Evolutionary conservation across 2,888 invertebrate genomes (phyloP).

Genomic region (Dorcus parallelipipedus): DNA sequence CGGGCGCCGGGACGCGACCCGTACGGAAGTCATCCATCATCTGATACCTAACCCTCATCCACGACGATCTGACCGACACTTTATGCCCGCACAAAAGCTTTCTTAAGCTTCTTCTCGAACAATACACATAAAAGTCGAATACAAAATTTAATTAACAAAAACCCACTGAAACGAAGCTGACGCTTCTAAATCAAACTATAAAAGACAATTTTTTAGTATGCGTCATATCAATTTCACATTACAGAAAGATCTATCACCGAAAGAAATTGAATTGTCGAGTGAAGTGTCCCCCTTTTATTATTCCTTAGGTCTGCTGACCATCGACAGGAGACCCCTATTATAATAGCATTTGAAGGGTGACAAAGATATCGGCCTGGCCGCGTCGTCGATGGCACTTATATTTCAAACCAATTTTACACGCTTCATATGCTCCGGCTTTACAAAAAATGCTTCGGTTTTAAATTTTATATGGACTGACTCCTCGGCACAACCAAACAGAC

Average conservation of each 20-base stretch:
- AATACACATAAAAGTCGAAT: neutral
- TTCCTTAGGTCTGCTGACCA: conserved; percentile 45
- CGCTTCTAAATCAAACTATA: conserved; percentile 30
- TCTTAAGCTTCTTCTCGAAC: conserved; percentile 12
- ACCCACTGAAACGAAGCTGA: conserved; percentile 1
- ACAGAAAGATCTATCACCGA: conserved; percentile 46
- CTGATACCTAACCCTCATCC: conserved; percentile 26
- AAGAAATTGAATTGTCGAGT: conserved; percentile 48
- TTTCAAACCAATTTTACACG: conserved; percentile 48
- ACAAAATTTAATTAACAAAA: neutral
- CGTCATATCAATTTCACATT: conserved; percentile 49
- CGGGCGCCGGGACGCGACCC: conserved; percentile 41
- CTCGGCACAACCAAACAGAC: neutral
- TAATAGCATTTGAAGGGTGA: conserved; percentile 45
- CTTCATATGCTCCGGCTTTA: conserved; percentile 40
- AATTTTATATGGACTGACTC: conserved; percentile 34
- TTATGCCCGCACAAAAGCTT: conserved; percentile 15
- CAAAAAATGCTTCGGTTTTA: conserved; percentile 31
- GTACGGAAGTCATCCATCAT: conserved; percentile 44
- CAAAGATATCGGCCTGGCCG: conserved; percentile 43
- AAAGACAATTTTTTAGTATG: conserved; percentile 37
- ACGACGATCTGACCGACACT: conserved; percentile 25
- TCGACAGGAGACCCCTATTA: conserved; percentile 40
- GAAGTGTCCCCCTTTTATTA: conserved; percentile 43
- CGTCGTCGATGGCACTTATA: conserved; percentile 44